Percentiles rank a stretch among this genome's conserved stretches.
Evolutionary conservation across 2,113 vertebrate genomes (phyloP).

Genomic region (Ellobius talpinus): DNA sequence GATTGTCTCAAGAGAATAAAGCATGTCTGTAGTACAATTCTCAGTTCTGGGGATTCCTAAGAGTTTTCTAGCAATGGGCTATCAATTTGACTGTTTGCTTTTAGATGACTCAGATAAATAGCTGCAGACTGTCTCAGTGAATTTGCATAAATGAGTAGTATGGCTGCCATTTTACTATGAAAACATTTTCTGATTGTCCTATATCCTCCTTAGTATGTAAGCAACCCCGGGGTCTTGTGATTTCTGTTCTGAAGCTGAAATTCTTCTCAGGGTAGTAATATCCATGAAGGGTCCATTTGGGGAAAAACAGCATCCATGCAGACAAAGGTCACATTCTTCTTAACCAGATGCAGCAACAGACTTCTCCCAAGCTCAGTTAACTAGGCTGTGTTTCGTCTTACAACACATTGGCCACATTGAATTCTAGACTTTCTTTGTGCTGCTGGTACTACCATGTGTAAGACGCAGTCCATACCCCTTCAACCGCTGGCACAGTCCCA

Average conservation of each 20-base stretch:
- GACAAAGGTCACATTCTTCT: not conserved
- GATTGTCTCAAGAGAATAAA: slow-evolving; percentile 53
- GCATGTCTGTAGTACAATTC: slow-evolving; percentile 1
- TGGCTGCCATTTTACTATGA: slow-evolving; percentile 1
- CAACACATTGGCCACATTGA: not conserved
- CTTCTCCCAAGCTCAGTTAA: not conserved
- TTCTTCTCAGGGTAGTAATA: not conserved
- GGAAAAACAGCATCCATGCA: not conserved
- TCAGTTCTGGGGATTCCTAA: slow-evolving; percentile 31
- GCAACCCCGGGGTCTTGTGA: not conserved
- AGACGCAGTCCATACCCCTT: not conserved
- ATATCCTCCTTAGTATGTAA: not conserved
- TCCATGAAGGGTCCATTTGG: not conserved
- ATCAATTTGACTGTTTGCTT: not conserved
- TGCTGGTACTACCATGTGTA: not conserved
- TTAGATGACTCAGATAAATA: slow-evolving; percentile 32
- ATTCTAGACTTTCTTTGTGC: not conserved
- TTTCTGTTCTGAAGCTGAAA: slow-evolving; percentile 20
- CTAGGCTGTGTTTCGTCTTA: not conserved
- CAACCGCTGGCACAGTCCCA: not conserved
- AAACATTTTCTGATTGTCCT: not conserved
- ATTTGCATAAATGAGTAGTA: not conserved
- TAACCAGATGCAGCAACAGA: not conserved
- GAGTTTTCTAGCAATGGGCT: not conserved
- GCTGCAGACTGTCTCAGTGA: not conserved